Conservation (phyloP, 2,888 invertebrate genomes). For the Colostygia pectinataria region DNA sequence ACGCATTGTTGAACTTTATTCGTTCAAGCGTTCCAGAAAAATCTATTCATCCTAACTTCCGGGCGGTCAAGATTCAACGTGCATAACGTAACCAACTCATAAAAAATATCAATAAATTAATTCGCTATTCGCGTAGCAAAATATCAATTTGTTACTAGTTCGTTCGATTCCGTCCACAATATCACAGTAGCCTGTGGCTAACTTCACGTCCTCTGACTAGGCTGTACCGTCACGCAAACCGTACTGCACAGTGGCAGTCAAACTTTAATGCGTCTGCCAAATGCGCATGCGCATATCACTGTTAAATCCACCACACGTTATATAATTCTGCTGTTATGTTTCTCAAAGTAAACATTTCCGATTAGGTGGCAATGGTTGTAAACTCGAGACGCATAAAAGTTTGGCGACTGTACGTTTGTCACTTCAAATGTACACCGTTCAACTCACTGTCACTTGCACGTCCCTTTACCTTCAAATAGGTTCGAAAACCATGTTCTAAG, state of each 20-base stretch:
- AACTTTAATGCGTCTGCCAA: conserved; percentile 29
- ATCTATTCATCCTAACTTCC: too few species aligned
- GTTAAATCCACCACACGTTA: too few species aligned
- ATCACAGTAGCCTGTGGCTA: conserved; percentile 66
- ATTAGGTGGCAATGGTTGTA: not conserved
- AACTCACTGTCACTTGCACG: conserved; percentile 1
- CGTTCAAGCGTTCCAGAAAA: too few species aligned
- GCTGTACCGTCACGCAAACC: conserved; percentile 40
- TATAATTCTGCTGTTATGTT: too few species aligned
- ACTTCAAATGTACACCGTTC: conserved; percentile 3
- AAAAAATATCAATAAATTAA: conserved; percentile 53
- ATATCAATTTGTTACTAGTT: conserved; percentile 52
- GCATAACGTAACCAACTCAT: conserved; percentile 34
- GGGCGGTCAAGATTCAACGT: not conserved
- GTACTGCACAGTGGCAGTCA: conserved; percentile 9
- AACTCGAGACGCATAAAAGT: conserved; percentile 7
- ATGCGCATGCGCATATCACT: too few species aligned
- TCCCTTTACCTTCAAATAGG: not conserved
- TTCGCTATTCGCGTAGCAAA: conserved; percentile 45
- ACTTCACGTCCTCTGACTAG: conserved; percentile 63
- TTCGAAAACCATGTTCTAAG: not conserved
- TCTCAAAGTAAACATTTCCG: too few species aligned
- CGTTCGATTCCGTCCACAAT: conserved; percentile 46
- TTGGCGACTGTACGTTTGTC: conserved; percentile 11
- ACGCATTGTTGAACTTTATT: too few species aligned